Conservation (phyloP, 2,113 vertebrate genomes). For the Cebidichthys violaceus region DNA sequence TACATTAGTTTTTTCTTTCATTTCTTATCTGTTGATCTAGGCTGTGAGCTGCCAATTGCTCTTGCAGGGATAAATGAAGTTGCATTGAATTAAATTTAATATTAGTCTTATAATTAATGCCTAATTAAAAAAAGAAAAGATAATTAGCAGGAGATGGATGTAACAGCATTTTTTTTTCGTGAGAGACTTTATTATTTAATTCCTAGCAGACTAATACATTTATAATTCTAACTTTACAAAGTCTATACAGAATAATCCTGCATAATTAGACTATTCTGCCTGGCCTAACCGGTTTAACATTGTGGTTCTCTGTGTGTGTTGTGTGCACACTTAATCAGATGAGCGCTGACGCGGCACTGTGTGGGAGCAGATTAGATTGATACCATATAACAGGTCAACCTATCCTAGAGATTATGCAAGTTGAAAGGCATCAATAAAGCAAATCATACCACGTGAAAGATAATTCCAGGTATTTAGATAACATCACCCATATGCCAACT, state of each 20-base stretch:
- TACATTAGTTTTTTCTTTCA: neutral
- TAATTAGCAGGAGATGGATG: neutral
- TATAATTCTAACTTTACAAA: slow-evolving; percentile 37
- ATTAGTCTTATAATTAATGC: neutral
- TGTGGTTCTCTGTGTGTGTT: slow-evolving; percentile 23
- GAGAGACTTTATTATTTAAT: slow-evolving; percentile 1
- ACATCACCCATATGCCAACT: slow-evolving; percentile 35
- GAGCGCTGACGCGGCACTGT: slow-evolving; percentile 41
- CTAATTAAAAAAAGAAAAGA: neutral
- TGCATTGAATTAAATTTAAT: neutral
- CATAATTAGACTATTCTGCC: slow-evolving; percentile 61
- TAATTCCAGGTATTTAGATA: slow-evolving; percentile 39
- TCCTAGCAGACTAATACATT: slow-evolving; percentile 11
- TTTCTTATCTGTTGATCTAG: neutral
- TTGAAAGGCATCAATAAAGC: slow-evolving; percentile 66
- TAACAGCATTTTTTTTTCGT: neutral
- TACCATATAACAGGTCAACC: slow-evolving; percentile 53
- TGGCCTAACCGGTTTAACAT: slow-evolving; percentile 53
- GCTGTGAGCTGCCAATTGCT: neutral
- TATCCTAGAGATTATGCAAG: slow-evolving; percentile 59
- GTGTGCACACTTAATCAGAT: slow-evolving; percentile 64
- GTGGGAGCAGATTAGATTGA: slow-evolving; percentile 64
- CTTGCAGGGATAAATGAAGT: neutral
- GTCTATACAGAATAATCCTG: slow-evolving; percentile 46
- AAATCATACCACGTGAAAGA: slow-evolving; percentile 55